These are phyloP conservation scores for Crepidodera aurea DNA, from an alignment of 2,888 invertebrate species.

Conservation along the genomic window DNA sequence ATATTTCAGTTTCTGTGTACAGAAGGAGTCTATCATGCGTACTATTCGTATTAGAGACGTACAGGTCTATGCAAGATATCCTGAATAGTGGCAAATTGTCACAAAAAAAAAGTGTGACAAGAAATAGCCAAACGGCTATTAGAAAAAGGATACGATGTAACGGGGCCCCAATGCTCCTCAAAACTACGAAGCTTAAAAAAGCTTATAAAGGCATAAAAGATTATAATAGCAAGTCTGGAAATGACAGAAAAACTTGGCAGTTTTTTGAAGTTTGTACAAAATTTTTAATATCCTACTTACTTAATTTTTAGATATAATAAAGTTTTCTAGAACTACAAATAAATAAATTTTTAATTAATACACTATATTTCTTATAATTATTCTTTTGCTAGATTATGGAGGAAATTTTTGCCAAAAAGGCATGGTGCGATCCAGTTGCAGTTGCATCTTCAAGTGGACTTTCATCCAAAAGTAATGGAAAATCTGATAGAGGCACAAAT, in stretches of 20 bases:
- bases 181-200: conserved; percentile 21
- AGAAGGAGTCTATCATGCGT: neutral
- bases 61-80: conserved; percentile 11
- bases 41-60: conserved; percentile 12
- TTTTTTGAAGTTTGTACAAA: conserved; percentile 20
- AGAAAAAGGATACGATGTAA: conserved; percentile 5
- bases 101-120: conserved; percentile 18
- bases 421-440: too few relatives aligned
- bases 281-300: conserved; percentile 13
- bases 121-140: conserved; percentile 2
- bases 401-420: conserved; percentile 19
- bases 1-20: neutral
- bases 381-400: conserved; percentile 23
- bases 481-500: too few relatives aligned
- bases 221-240: conserved; percentile 22
- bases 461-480: too few relatives aligned
- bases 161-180: conserved; percentile 21
- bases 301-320: conserved; percentile 18
- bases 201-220: conserved; percentile 19
- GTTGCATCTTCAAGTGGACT: too few relatives aligned
- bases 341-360: too few relatives aligned
- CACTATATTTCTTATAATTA: conserved; percentile 6
- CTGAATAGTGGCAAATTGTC: conserved; percentile 6
- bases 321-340: conserved; percentile 1
- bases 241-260: conserved; percentile 20